Percentiles rank a stretch among this genome's conserved stretches.
Conservation (phyloP, 1,140 invertebrate species). For the Spodoptera litura region DNA sequence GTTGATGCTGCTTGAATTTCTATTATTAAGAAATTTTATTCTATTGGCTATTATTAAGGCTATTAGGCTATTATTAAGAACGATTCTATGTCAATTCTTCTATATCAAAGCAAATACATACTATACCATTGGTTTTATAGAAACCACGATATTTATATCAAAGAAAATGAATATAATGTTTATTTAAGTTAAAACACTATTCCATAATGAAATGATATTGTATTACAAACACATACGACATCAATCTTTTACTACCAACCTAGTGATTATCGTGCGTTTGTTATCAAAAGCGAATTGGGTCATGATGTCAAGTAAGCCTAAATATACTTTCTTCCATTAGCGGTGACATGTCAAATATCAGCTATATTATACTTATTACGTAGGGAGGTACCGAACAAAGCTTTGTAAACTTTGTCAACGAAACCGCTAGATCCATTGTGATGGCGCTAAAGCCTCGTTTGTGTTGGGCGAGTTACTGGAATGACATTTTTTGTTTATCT, state of each 20-base stretch:
- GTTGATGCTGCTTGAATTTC: no score
- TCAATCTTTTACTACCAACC: slow-evolving; percentile 22
- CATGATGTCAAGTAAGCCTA: slow-evolving; percentile 51
- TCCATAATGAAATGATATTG: not conserved
- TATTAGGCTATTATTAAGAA: no score
- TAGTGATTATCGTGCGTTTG: slow-evolving; percentile 29
- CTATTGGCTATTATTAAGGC: no score
- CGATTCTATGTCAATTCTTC: no score
- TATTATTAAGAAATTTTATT: no score
- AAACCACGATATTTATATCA: no score
- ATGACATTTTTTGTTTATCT: slow-evolving; percentile 13
- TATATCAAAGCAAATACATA: no score
- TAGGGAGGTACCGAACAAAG: slow-evolving; percentile 43
- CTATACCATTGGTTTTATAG: no score
- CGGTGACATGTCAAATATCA: slow-evolving; percentile 58
- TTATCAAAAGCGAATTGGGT: slow-evolving; percentile 55
- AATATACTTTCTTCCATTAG: slow-evolving; percentile 64
- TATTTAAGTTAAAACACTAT: not conserved
- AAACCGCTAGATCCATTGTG: slow-evolving; percentile 55
- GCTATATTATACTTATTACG: slow-evolving; percentile 49
- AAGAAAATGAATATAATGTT: not conserved
- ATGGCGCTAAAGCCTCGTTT: slow-evolving; percentile 47
- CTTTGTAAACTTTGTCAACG: slow-evolving; percentile 60
- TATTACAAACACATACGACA: slow-evolving; percentile 21
- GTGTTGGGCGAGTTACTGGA: slow-evolving; percentile 47